Base-by-base conservation (phyloP, 2,888 invertebrate species). In the Chaetogeoica ovagalla region DNA sequence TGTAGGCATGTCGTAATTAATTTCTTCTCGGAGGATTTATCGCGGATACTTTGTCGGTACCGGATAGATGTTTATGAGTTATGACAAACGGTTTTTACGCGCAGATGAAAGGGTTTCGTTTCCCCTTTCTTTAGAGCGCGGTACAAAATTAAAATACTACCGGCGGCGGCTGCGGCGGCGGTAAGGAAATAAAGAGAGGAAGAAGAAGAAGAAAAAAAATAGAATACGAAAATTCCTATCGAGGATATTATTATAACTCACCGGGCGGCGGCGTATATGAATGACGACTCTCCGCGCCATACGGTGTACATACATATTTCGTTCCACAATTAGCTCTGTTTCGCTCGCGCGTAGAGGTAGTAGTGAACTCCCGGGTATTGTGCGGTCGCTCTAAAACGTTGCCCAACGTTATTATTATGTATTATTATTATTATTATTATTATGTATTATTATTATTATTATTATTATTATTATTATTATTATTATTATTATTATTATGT, bases 61-160 rank as follows among this genome's bases (percentile, higher is more conserved):
- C n/a, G 62, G 70, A 43, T 71, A 65, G 63, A 71, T 71, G 79
- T 79, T 79, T 79, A 71, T 79, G 70, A 79, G 63, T 79, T 79
- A 79, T 79, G 79, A 79, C 79, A 63, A 79, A 79, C 79, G 63
- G 71, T 79, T 79, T 63, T 79, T 23, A 79, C 43, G 79, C 79
- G 79, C 79, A 79, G 79, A 79, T 79, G 79, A 79, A 79, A 79
- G 79, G 70, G 71, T 70, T 79, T 63, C 70, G n/a, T 79, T 79
- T 70, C 79, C 79, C 79, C 70, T 79, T 43, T 70, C 37, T n/a
- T 66, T 13, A 65, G 19, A 57, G 60, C 11, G 30, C 23, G 17
- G 39, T 71, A 30, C 63, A 71, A 79, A 63, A 79, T 70, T 71
- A 79, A 79, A 79, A 79, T 71, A 79, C 70, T 62, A 70, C 11